Percentiles rank a stretch among this genome's conserved stretches.
These are phyloP conservation scores for Limulus polyphemus DNA, from an alignment of 2,888 invertebrate species.

Conservation along the genomic window DNA sequence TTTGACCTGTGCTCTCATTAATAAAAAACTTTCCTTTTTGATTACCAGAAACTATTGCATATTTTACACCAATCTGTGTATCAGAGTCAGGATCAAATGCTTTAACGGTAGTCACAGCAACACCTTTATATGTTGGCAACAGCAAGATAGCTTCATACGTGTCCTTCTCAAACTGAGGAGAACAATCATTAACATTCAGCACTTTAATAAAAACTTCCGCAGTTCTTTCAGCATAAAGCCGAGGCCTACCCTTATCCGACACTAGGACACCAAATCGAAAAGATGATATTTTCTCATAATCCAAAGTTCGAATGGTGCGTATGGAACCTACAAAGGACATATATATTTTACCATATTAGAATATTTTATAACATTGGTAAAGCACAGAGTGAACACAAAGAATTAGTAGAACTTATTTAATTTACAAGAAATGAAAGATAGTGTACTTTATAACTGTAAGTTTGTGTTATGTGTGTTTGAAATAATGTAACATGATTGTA, in stretches of 20 bases:
- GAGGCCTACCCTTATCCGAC: slow-evolving; percentile 69
- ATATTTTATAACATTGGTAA: too few species aligned
- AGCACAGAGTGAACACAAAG: too few species aligned
- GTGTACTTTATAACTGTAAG: too few species aligned
- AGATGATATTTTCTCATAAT: slow-evolving; percentile 56
- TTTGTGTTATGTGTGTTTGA: too few species aligned
- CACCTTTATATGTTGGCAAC: slow-evolving; percentile 59
- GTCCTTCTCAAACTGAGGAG: slow-evolving; percentile 60
- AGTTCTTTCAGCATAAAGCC: slow-evolving; percentile 59
- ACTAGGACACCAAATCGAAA: slow-evolving; percentile 75
- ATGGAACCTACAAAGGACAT: slow-evolving; percentile 51
- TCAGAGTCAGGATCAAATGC: slow-evolving; percentile 64
- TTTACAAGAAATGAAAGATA: too few species aligned
- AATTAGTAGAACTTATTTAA: too few species aligned
- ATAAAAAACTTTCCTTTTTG: slow-evolving; percentile 23
- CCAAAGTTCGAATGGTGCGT: slow-evolving; percentile 57
- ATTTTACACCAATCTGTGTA: slow-evolving; percentile 43
- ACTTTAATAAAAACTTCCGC: slow-evolving; percentile 67
- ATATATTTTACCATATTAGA: too few species aligned
- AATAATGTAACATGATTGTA: too few species aligned
- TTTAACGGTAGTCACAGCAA: slow-evolving; percentile 50
- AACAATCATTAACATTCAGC: slow-evolving; percentile 73
- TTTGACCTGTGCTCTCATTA: slow-evolving; percentile 22
- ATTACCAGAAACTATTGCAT: slow-evolving; percentile 54
- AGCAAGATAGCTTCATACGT: slow-evolving; percentile 62